Percentiles rank a stretch among this genome's conserved stretches.
Evolutionary conservation across 2,797 vertebrate genomes (phyloP).

Genomic region (Silurus aristotelis): DNA sequence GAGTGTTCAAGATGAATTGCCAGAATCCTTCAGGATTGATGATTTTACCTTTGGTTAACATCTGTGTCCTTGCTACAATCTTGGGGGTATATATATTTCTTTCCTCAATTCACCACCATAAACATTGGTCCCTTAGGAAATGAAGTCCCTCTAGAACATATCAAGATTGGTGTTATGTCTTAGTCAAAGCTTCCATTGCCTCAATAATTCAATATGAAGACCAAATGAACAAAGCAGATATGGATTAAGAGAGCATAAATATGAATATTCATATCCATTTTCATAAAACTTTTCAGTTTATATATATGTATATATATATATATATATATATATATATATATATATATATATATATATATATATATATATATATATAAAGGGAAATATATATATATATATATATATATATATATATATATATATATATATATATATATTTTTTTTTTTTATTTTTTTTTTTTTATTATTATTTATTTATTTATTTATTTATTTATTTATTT

Average conservation of each 20-base stretch:
- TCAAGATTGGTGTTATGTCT: slow-evolving; percentile 28
- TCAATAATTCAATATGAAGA: slow-evolving; percentile 29
- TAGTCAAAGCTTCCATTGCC: slow-evolving; percentile 13
- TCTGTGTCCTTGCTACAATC: slow-evolving; percentile 30
- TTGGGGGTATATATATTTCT: slow-evolving; percentile 2
- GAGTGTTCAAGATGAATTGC: background rate
- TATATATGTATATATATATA: background rate
- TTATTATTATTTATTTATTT: too few species aligned
- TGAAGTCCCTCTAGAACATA: slow-evolving; percentile 3
- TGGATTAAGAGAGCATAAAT: background rate
- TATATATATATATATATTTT: too few species aligned
- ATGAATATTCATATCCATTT: background rate
- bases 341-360: background rate
- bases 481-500: too few species aligned
- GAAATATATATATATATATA: too few species aligned
- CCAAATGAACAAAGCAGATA: slow-evolving; percentile 7
- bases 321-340: too few species aligned
- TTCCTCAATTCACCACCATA: slow-evolving; percentile 25
- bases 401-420: too few species aligned
- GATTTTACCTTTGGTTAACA: slow-evolving; percentile 15
- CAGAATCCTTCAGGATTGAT: slow-evolving; percentile 7
- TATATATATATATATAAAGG: background rate
- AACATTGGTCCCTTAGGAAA: slow-evolving; percentile 36
- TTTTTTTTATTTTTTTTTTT: too few species aligned
- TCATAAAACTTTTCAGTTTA: background rate